These are phyloP conservation scores for Zelostemma sp. DNA, from an alignment of 1,140 invertebrate species.

Conservation along the genomic window DNA sequence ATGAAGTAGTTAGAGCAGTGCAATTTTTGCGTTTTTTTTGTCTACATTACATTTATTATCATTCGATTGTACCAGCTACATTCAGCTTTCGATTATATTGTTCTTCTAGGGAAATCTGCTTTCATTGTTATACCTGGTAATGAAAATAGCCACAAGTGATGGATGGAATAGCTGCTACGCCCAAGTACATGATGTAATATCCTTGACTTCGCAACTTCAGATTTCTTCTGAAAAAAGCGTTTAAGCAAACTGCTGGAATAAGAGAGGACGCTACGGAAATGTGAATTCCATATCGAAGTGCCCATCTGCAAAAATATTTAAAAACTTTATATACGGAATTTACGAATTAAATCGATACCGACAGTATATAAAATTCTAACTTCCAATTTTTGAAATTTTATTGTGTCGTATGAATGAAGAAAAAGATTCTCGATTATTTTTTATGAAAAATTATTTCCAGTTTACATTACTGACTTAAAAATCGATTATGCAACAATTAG, in stretches of 20 bases:
- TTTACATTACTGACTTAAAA: too few relatives aligned
- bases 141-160: constrained; percentile 12
- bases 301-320: constrained; percentile 37
- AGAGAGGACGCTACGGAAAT: constrained; percentile 3
- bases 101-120: neutral
- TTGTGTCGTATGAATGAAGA: too few relatives aligned
- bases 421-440: too few relatives aligned
- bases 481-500: too few relatives aligned
- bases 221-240: constrained; percentile 48
- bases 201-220: constrained; percentile 51
- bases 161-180: constrained; percentile 22
- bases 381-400: too few relatives aligned
- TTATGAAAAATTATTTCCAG: too few relatives aligned
- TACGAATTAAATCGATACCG: neutral
- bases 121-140: constrained; percentile 34
- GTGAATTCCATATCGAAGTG: constrained; percentile 32
- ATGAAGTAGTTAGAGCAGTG: too few relatives aligned
- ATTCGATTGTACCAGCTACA: neutral
- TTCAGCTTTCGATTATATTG: neutral
- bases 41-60: neutral
- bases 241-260: constrained; percentile 37
- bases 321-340: neutral
- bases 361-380: too few relatives aligned
- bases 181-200: constrained; percentile 20
- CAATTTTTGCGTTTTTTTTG: neutral